A percentile compares a stretch with the other conserved stretches of the same genome.
phyloP scores from a whole-genome alignment of 2,888 invertebrate genomes.

The Zonitis immaculata region DNA sequence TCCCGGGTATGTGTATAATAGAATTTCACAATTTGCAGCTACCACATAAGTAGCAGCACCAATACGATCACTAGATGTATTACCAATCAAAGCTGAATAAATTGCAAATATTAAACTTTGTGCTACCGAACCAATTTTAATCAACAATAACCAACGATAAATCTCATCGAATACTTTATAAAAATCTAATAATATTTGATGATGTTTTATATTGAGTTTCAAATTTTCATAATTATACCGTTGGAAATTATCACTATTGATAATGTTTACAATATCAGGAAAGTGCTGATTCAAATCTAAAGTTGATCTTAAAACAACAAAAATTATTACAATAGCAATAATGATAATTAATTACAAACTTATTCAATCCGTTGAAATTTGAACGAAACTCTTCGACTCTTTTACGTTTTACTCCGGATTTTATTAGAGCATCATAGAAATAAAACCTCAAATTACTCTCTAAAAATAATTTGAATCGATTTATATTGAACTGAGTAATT shows the following conservation, averaged over 20 bases:
- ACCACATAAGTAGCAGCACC: not conserved
- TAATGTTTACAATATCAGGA: not conserved
- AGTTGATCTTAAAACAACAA: not conserved
- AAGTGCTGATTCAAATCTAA: not conserved
- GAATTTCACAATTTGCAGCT: not conserved
- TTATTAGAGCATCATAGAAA: not conserved
- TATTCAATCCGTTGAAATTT: not conserved
- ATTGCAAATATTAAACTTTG: not conserved
- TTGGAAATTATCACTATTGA: not conserved
- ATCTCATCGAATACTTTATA: not conserved
- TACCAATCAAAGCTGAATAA: not conserved
- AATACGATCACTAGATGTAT: not conserved
- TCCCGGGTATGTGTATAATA: not conserved
- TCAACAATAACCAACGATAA: not conserved
- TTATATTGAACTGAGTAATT: not conserved
- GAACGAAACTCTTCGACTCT: not conserved
- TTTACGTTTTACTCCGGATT: not conserved
- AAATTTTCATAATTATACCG: not conserved
- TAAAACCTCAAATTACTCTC: not conserved
- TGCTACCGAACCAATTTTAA: not conserved
- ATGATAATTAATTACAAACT: not conserved
- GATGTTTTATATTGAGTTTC: not conserved
- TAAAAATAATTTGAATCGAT: not conserved
- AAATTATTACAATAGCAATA: not conserved
- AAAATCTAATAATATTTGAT: not conserved